Base-by-base conservation (phyloP, 2,888 invertebrate genomes). In the Mythimna loreyi region DNA sequence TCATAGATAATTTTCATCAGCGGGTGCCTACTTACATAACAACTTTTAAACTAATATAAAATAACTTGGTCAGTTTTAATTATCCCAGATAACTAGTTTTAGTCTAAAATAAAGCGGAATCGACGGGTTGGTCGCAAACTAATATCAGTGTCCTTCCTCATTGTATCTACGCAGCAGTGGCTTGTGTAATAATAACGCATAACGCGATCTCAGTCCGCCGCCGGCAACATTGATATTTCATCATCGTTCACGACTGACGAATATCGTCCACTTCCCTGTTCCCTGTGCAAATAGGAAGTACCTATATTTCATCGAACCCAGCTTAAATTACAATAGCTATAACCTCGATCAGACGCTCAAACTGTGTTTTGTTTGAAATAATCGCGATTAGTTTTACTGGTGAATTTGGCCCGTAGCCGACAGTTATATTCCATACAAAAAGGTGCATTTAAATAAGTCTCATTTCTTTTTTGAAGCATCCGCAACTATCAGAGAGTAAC, bases 171-270 rank as follows among this genome's bases (percentile, higher is more conserved):
- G 33, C 40, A 28, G 23, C 43, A 11, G 13, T 43, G 23, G 43
- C 36, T 28, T 13, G 28, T 28, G 25, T 50, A 28, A 9, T 47
- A 70, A 40, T 19, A 43, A 28, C 33, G 25, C 55, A 56, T 9
- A 33, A 65, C 57, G 57, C 59, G 50, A 59, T 45, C 7, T 5
- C 3, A 28, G 28, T 45, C 36, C 47, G 19, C 25, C 33, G 47
- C 43, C 43, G 43, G 13, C 23, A 43, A 28, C 55, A 47, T 50
- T 55, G 25, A 21, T 59, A 76, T 76, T 75, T 56, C 50, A n/a
- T 43, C 33, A 58, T 47, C 33, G 60, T 77, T 43, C 28, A 40
- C 16, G 30, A 49, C 28, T 28, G 33, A 53, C 33, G 33, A 59
- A 55, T 69, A 53, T 21, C 16, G 57, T 13, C 25, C 11, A 67